phyloP scores from a whole-genome alignment of 2,797 vertebrate species.

The Ciconia nigra region DNA sequence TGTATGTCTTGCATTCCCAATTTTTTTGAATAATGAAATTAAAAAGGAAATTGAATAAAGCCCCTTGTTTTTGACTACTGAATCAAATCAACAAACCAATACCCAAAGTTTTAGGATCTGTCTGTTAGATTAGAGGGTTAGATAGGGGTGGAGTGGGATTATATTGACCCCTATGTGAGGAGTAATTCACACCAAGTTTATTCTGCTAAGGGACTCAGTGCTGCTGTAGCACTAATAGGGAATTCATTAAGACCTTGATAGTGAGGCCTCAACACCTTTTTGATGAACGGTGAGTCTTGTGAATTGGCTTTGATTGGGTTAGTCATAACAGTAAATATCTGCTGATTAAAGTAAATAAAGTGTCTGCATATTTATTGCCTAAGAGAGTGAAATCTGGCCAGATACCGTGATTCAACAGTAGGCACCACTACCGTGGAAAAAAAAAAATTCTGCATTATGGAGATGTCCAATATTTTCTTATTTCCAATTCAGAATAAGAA shows the following conservation, averaged over 20 bases:
- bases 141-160: not conserved
- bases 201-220: not conserved
- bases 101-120: not conserved
- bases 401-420: not conserved
- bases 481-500: not conserved
- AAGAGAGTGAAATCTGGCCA: not conserved
- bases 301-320: not conserved
- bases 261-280: not conserved
- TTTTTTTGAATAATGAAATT: not conserved
- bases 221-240: not conserved
- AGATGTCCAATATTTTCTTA: not conserved
- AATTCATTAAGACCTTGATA: not conserved
- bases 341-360: not conserved
- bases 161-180: not conserved
- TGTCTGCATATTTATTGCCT: not conserved
- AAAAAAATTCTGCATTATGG: not conserved
- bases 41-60: not conserved
- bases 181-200: not conserved
- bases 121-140: not conserved
- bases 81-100: not conserved
- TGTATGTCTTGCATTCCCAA: not conserved
- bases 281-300: not conserved
- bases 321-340: not conserved
- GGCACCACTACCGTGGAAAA: not conserved
- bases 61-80: not conserved